Percentiles rank a stretch among this genome's conserved stretches.
Evolutionary conservation across 2,113 vertebrate genomes (phyloP).

Genomic region (Poecilia latipinna): DNA sequence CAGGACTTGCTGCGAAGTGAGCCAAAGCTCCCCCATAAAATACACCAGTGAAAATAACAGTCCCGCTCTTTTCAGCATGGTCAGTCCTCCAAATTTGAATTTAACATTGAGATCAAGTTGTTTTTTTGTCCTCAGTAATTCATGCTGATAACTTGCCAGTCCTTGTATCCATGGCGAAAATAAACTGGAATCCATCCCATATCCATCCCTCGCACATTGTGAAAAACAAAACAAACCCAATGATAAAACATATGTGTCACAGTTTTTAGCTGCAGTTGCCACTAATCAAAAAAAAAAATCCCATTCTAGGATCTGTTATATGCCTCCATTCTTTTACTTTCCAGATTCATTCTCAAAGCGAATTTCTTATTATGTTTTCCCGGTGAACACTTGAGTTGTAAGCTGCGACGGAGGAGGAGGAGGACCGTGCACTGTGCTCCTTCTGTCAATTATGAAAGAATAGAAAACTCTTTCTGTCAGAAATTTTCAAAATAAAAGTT

Average conservation of each 20-base stretch:
- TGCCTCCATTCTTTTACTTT: conserved; percentile 27
- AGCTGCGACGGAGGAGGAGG: conserved; percentile 52
- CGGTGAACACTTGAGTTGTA: conserved; percentile 63
- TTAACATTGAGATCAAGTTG: conserved; percentile 76
- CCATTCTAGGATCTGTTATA: conserved; percentile 57
- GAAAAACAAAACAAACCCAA: conserved; percentile 21
- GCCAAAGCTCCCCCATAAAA: conserved; percentile 82
- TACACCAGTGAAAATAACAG: conserved; percentile 83
- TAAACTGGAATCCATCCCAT: conserved; percentile 66
- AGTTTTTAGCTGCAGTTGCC: conserved; percentile 39
- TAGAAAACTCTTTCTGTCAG: not conserved
- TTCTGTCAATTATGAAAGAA: conserved; percentile 32
- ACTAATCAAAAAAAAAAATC: conserved; percentile 46
- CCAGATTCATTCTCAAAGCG: conserved; percentile 47
- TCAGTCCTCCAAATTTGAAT: conserved; percentile 72
- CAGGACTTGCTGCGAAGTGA: conserved; percentile 89
- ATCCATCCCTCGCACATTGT: conserved; percentile 70
- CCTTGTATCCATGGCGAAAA: conserved; percentile 67
- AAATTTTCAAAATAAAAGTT: conserved; percentile 64
- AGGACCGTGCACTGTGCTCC: conserved; percentile 35
- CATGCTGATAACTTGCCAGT: conserved; percentile 73
- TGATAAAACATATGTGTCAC: conserved; percentile 36
- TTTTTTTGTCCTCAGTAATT: conserved; percentile 60
- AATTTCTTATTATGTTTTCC: conserved; percentile 50
- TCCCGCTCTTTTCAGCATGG: conserved; percentile 81